Evolutionary conservation across 2,888 invertebrate genomes (phyloP).

Genomic region (Eupithecia centaureata): DNA sequence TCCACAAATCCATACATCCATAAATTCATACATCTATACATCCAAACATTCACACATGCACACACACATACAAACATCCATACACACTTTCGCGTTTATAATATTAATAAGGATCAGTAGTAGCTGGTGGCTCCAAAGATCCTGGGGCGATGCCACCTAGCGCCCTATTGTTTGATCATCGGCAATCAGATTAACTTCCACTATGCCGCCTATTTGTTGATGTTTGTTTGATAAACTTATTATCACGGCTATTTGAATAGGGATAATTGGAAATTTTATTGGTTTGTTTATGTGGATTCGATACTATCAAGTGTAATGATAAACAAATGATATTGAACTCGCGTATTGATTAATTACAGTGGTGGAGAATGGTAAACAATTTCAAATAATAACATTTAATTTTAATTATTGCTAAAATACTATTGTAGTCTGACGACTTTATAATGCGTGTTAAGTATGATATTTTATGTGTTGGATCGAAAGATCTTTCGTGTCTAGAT

Average conservation of each 20-base stretch:
- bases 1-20: no score
- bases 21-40: no score
- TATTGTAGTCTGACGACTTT: no score
- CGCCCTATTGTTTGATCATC: conserved; percentile 48
- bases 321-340: conserved; percentile 16
- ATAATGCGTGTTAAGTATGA: no score
- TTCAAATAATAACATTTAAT: neutral
- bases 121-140: conserved; percentile 39
- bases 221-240: conserved; percentile 38
- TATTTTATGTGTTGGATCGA: no score
- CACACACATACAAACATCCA: no score
- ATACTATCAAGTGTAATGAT: conserved; percentile 14
- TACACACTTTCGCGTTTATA: no score
- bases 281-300: conserved; percentile 13
- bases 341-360: conserved; percentile 15
- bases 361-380: neutral
- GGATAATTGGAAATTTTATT: conserved; percentile 34
- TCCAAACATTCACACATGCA: no score
- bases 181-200: conserved; percentile 50
- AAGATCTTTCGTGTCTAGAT: no score
- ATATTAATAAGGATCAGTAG: no score
- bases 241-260: conserved; percentile 36
- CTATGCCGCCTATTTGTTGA: conserved; percentile 38
- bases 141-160: conserved; percentile 39
- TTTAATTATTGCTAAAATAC: neutral